Evolutionary conservation across 2,113 vertebrate genomes (phyloP), one percentile per base, ranked within the genome.

Genomic region (Pampusana beccarii): DNA sequence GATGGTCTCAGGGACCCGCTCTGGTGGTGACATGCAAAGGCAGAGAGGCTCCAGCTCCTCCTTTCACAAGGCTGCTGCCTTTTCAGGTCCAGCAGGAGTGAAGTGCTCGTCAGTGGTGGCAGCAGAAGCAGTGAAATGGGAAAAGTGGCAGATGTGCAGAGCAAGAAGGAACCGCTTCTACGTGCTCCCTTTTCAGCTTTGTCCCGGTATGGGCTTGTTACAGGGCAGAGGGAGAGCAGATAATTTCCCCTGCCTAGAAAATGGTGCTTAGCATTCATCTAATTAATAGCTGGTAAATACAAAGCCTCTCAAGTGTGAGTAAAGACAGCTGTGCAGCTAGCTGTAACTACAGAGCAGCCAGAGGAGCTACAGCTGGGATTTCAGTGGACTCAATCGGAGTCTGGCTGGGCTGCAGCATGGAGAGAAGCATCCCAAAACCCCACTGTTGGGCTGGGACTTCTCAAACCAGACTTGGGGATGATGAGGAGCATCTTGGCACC

Each of bases 231-330:
- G 58, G 82, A 33, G 51, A 75, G 21, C 54, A 57, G 79, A 77
- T 95, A 5, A 88, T 79, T 90, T 86, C 62, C 54, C 53, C 38
- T 89, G 81, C 77, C 80, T 91, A n/a, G 74, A 64, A 94, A 91
- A 95, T n/a, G 61, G 66, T 91, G 62, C 84, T 95, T 94, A 84
- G 69, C 15, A 11, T 88, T 81, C 89, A 79, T 67, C 85, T 89
- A 91, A 94, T 95, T 95, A 95, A 91, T 89, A 86, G 91, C 89
- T 51, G 38, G 80, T 95, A 93, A 92, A 95, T 84, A 95, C 16
- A 28, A 83, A 83, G 51, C 78, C 91, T 86, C 54, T 86, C 54
- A 26, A 93, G 91, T 66, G 64, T 11, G 53, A 64, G 86, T 19
- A 53, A 74, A 88, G 80, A 11, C 94, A 95, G 83, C 89, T 93